Percentiles rank a stretch among this genome's conserved stretches.
Evolutionary conservation across 2,797 vertebrate species (phyloP).

Genomic region (Poecilia picta): DNA sequence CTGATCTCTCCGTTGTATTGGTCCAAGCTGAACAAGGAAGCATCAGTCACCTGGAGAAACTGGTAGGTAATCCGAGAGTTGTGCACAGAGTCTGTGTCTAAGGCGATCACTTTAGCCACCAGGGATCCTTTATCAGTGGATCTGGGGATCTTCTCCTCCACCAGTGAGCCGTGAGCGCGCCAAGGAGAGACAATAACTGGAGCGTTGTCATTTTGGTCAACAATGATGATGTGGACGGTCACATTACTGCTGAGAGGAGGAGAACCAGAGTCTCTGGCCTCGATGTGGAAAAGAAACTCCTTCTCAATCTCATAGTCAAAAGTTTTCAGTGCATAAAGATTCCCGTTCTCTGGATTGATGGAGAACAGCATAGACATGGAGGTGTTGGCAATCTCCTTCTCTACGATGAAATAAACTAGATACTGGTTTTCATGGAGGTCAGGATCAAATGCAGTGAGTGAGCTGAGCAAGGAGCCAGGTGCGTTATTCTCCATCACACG

Average conservation of each 20-base stretch:
- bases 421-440: conserved; percentile 69
- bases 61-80: conserved; percentile 70
- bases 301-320: conserved; percentile 75
- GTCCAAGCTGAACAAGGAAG: conserved; percentile 76
- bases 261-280: conserved; percentile 70
- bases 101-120: conserved; percentile 63
- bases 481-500: conserved; percentile 71
- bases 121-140: conserved; percentile 61
- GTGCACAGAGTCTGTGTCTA: conserved; percentile 59
- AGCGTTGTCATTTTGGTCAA: conserved; percentile 63
- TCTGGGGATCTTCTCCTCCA: conserved; percentile 65
- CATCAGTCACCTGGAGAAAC: conserved; percentile 72
- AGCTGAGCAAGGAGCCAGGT: conserved; percentile 55
- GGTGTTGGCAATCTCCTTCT: conserved; percentile 26
- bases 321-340: conserved; percentile 64
- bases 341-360: conserved; percentile 71
- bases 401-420: conserved; percentile 36
- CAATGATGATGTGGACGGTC: conserved; percentile 56
- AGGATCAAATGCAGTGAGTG: not conserved
- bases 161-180: conserved; percentile 61
- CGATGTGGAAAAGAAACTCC: conserved; percentile 69
- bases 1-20: conserved; percentile 78
- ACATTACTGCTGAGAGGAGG: conserved; percentile 62
- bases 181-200: conserved; percentile 63
- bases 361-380: conserved; percentile 62